Percentiles rank a stretch among this genome's conserved stretches.
phyloP scores from a whole-genome alignment of 35 echinoderm and acorn worm genomes.

The Apostichopus californicus region DNA sequence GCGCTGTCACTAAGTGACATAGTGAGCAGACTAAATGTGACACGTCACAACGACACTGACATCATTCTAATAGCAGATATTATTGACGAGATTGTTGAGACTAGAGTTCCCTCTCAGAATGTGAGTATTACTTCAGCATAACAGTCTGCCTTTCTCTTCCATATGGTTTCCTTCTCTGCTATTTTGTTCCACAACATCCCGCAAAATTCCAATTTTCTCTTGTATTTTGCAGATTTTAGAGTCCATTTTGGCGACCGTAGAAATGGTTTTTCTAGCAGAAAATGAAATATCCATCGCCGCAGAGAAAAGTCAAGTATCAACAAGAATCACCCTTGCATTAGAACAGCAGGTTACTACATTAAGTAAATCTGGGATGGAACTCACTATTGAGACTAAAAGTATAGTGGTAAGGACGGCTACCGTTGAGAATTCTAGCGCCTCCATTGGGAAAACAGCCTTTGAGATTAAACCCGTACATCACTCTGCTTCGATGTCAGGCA shows the following conservation, averaged over 20 bases:
- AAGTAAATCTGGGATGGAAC: slow-evolving; percentile 11
- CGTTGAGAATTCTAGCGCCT: not conserved
- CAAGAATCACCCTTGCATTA: not conserved
- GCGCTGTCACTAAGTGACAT: not conserved
- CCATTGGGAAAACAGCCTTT: not conserved
- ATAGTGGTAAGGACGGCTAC: slow-evolving; percentile 18
- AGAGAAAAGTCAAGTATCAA: not conserved
- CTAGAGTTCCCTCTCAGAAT: not conserved
- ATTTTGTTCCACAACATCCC: no score
- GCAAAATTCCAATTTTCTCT: not conserved
- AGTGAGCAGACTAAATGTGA: not conserved
- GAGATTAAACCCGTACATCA: not conserved
- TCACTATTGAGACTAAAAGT: not conserved
- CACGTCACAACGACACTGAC: not conserved
- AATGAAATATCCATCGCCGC: not conserved
- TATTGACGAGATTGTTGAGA: not conserved
- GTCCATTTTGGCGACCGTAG: not conserved
- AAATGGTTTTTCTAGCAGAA: not conserved
- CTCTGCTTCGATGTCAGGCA: no score
- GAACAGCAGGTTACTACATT: slow-evolving; percentile 3
- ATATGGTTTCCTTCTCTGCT: no score
- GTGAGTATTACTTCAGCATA: not conserved
- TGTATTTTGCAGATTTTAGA: not conserved
- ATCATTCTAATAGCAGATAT: not conserved
- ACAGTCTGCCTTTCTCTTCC: no score